Base-by-base conservation (phyloP, 2,113 vertebrate species). In the Cheirogaleus medius region DNA sequence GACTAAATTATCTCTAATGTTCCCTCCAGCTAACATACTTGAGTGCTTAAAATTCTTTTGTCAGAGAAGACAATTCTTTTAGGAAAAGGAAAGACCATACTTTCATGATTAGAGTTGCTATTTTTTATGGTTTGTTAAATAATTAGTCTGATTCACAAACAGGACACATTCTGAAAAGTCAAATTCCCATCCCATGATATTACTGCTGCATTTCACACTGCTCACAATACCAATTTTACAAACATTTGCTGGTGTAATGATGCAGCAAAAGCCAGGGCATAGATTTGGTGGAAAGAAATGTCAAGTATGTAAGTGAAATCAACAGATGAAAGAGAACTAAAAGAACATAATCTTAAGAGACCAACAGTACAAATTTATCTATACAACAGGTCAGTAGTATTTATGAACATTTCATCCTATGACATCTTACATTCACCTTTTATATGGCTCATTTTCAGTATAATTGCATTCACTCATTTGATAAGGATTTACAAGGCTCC, bases 41-140 rank as follows among this genome's bases (percentile, higher is more conserved):
- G 13, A 87, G 14, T 58, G 10, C 21, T 95, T 68, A 56, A 68
- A 95, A 47, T 68, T 34, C 15, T 77, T 86, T 96, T 94, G 71
- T 68, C 15, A 92, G 13, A 86, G 34, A 49, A 64, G 49, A 87
- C 29, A 74, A 34, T 64, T 69, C 27, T 87, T 87, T 86, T 18
- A 95, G n/a, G 14, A 83, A 87, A 83, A 64, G 37, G 23, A 73
- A 49, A 82, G 66, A 42, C 10, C 14, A 60, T 56, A 11, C 11
- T 52, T 76, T 91, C 71, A 69, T 58, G 58, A 88, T 69, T 58
- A 69, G 13, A 64, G 23, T 63, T 87, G 15, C 15, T 96, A 44
- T 93, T 76, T 91, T 93, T 93, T 84, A 88, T 66, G 9, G 6
- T 32, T 80, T 73, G 15, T 60, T 90, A 87, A 95, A 76, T 87